Evolutionary conservation across 2,888 invertebrate species (phyloP).

Genomic region (Dolichopus griseipennis): DNA sequence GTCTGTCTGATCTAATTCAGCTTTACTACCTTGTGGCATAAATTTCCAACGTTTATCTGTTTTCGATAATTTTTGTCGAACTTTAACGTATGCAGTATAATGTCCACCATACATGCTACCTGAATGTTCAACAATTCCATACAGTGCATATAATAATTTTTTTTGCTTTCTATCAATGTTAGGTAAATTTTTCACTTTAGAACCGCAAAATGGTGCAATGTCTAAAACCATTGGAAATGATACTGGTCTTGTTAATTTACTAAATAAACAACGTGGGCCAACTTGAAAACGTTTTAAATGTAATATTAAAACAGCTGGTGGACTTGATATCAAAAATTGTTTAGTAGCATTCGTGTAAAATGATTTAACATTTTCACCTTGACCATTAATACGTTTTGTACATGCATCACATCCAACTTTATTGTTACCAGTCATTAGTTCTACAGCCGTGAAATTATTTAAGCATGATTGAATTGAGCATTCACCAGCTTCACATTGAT

Average conservation of each 20-base stretch:
- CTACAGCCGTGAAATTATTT: conserved; percentile 84
- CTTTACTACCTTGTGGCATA: conserved; percentile 54
- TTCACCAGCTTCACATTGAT: conserved; percentile 66
- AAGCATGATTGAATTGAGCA: conserved; percentile 83
- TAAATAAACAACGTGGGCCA: conserved; percentile 58
- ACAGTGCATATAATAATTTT: conserved; percentile 75
- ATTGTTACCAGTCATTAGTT: conserved; percentile 84
- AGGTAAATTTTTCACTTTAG: conserved; percentile 53
- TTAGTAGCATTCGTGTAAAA: conserved; percentile 75
- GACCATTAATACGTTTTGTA: conserved; percentile 61
- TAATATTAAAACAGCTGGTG: conserved; percentile 87
- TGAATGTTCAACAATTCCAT: conserved; percentile 91
- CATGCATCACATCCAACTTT: conserved; percentile 90
- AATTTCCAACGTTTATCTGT: conserved; percentile 67
- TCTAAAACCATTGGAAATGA: conserved; percentile 79
- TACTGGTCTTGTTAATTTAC: conserved; percentile 79
- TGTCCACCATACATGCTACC: conserved; percentile 77
- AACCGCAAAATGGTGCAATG: conserved; percentile 82
- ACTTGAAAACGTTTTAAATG: conserved; percentile 93
- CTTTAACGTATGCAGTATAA: conserved; percentile 93
- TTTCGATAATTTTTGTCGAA: conserved; percentile 53
- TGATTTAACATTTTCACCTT: conserved; percentile 59
- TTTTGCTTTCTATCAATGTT: conserved; percentile 54
- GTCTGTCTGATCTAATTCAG: conserved; percentile 46
- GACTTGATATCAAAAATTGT: conserved; percentile 77